Evolutionary conservation across 1,140 invertebrate species (phyloP).

Genomic region (Dinothrombium tinctorium): DNA sequence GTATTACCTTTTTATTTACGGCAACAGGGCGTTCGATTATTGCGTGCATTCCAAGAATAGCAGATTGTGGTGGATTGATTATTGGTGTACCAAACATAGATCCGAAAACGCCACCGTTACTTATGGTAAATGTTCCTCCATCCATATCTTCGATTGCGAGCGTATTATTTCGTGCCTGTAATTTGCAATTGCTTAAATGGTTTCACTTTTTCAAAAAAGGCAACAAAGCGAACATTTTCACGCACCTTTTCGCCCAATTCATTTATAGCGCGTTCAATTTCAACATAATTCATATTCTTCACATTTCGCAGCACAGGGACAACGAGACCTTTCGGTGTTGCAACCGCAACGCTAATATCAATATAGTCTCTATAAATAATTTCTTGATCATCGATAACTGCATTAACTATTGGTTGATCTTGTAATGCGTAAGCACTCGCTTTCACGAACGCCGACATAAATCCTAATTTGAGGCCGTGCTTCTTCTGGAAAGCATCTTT

Average conservation of each 20-base stretch:
- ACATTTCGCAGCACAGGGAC: conserved; percentile 93
- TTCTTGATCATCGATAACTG: conserved; percentile 88
- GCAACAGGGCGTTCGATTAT: conserved; percentile 88
- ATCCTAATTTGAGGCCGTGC: conserved; percentile 84
- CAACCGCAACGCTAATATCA: conserved; percentile 97
- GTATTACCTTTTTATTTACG: conserved; percentile 76
- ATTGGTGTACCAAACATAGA: conserved; percentile 95
- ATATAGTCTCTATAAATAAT: conserved; percentile 95
- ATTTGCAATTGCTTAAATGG: neutral
- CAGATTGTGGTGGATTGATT: conserved; percentile 98
- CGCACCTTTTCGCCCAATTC: conserved; percentile 81
- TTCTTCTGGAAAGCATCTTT: conserved; percentile 72
- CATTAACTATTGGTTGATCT: conserved; percentile 91
- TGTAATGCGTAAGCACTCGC: conserved; percentile 76
- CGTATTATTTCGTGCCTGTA: conserved; percentile 31
- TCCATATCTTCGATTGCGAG: conserved; percentile 98
- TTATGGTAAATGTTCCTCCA: conserved; percentile 98
- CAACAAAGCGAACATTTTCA: conserved; percentile 18
- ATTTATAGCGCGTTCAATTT: conserved; percentile 75
- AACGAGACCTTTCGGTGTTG: conserved; percentile 95
- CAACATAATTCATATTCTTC: conserved; percentile 82
- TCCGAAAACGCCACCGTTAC: conserved; percentile 96
- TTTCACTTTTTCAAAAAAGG: neutral
- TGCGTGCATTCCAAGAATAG: conserved; percentile 98
- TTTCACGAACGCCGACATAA: conserved; percentile 96